These are phyloP conservation scores for Pyxicephalus adspersus DNA, from an alignment of 2,113 vertebrate species.

Conservation along the genomic window DNA sequence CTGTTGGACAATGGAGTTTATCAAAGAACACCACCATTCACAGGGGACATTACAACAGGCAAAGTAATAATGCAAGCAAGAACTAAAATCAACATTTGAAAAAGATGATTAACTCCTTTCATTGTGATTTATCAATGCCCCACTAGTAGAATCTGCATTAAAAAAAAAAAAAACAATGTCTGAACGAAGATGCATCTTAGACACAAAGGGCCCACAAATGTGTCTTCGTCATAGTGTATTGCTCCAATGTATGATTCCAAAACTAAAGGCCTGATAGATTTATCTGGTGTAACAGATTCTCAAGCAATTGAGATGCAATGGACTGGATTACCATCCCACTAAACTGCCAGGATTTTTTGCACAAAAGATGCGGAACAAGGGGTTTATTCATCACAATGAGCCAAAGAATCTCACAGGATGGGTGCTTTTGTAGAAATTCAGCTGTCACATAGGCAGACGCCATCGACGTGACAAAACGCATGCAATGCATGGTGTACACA, in stretches of 20 bases:
- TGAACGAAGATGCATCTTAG: no score
- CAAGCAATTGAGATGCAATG: slow-evolving; percentile 31
- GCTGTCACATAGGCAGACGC: slow-evolving; percentile 5
- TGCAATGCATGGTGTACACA: slow-evolving; percentile 17
- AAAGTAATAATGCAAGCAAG: no score
- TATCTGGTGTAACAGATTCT: slow-evolving; percentile 32
- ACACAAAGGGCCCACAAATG: not conserved
- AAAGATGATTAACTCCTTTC: not conserved
- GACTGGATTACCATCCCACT: slow-evolving; percentile 9
- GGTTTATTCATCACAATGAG: slow-evolving; percentile 26
- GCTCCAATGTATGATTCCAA: not conserved
- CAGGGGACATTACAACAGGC: no score
- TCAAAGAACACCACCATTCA: no score
- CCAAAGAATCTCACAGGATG: slow-evolving; percentile 23
- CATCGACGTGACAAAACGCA: slow-evolving; percentile 19
- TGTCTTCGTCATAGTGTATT: not conserved
- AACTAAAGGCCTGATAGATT: slow-evolving; percentile 5
- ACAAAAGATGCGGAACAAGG: slow-evolving; percentile 33
- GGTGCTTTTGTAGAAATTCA: slow-evolving; percentile 20
- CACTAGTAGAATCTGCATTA: not conserved
- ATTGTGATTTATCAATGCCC: not conserved
- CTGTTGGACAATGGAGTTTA: no score
- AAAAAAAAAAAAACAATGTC: not conserved
- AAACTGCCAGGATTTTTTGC: slow-evolving; percentile 9
- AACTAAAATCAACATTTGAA: no score